Percentiles rank a stretch among this genome's conserved stretches.
Conservation (phyloP, 1,140 invertebrate species). For the Adelges cooleyi region DNA sequence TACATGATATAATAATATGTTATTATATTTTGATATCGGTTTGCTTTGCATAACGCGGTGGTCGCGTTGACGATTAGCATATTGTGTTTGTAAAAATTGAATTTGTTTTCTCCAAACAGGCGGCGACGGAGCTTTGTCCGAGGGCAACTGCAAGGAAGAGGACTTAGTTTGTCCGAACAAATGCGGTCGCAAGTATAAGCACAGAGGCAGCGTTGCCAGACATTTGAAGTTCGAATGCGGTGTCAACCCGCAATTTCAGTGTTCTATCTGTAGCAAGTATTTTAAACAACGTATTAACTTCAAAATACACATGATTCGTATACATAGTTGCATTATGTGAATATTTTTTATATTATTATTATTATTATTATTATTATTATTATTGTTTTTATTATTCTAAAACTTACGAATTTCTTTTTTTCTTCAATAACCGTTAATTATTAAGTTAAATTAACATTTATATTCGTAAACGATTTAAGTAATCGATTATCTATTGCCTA, state of each 20-base stretch:
- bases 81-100: not conserved
- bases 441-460: no score
- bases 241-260: constrained; percentile 32
- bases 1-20: no score
- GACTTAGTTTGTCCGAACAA: constrained; percentile 8
- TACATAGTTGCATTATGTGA: constrained; percentile 20
- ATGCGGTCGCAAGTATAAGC: constrained; percentile 29
- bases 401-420: no score
- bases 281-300: constrained; percentile 58
- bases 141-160: constrained; percentile 1
- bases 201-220: constrained; percentile 29
- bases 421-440: no score
- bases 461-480: no score
- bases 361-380: no score
- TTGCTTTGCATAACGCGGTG: no score
- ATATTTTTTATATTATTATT: no score
- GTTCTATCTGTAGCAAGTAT: constrained; percentile 38
- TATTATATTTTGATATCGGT: no score
- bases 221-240: constrained; percentile 34
- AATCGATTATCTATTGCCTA: no score
- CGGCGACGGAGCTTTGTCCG: not conserved
- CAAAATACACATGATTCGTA: constrained; percentile 37
- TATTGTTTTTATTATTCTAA: no score
- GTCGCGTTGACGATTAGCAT: no score
- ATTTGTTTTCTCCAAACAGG: constrained; percentile 4